Conservation (phyloP, 2,888 invertebrate genomes). For the Platycnemis pennipes region DNA sequence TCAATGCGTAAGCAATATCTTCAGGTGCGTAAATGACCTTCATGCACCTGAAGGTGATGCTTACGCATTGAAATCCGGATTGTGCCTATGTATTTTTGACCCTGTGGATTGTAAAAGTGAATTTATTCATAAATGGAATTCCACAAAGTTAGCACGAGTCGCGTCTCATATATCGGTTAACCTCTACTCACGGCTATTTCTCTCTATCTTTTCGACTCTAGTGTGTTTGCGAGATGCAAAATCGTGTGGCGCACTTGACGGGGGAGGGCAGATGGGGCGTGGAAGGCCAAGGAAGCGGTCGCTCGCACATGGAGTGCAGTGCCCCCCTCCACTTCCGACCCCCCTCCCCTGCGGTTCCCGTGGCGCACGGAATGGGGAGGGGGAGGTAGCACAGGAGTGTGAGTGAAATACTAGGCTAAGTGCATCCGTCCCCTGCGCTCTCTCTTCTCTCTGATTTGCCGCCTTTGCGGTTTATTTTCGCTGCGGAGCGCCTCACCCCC, state of each 20-base stretch:
- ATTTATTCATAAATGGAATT: too few species aligned
- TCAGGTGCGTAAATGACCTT: too few species aligned
- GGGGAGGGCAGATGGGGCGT: not conserved
- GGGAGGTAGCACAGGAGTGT: not conserved
- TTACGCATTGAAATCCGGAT: too few species aligned
- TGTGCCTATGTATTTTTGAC: too few species aligned
- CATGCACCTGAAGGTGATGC: too few species aligned
- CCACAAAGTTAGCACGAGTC: too few species aligned
- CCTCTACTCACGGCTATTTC: too few species aligned
- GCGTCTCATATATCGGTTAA: too few species aligned
- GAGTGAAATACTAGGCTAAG: slow-evolving; percentile 34
- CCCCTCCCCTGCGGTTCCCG: not conserved
- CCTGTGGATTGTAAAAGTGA: too few species aligned
- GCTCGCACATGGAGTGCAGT: not conserved
- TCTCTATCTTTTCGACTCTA: too few species aligned
- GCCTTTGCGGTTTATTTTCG: slow-evolving; percentile 56
- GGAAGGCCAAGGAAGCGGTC: not conserved
- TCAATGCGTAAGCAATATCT: too few species aligned
- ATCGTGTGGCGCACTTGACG: not conserved
- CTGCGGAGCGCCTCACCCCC: not conserved
- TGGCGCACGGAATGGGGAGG: not conserved
- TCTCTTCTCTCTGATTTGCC: slow-evolving; percentile 33
- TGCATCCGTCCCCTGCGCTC: slow-evolving; percentile 31
- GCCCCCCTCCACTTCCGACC: not conserved
- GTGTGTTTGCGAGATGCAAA: not conserved